A percentile compares a stretch with the other conserved stretches of the same genome.
phyloP scores from a whole-genome alignment of 35 echinoderm and acorn worm genomes.

The Ophiothrix spiculata region DNA sequence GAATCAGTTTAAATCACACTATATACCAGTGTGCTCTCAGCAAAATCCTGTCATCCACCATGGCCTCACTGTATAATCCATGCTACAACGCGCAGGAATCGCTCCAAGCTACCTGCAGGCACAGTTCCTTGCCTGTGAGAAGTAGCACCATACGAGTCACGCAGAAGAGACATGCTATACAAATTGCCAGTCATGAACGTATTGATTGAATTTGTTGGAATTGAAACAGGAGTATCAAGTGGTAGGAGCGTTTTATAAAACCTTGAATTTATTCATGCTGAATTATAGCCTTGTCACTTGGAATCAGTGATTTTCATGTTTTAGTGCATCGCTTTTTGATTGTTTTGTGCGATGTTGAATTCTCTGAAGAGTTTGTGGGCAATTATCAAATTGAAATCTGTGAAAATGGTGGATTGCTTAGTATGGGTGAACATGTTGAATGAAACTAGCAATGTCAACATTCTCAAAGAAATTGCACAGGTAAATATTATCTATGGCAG shows the following conservation, averaged over 20 bases:
- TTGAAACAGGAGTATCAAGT: neutral
- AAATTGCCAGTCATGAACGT: neutral
- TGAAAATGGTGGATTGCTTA: no score
- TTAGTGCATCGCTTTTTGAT: no score
- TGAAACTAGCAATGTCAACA: no score
- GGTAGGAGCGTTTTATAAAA: no score
- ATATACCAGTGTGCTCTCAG: neutral
- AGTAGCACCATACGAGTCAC: neutral
- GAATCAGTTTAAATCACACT: neutral
- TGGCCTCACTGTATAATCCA: neutral
- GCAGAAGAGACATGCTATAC: neutral
- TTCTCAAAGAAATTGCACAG: no score
- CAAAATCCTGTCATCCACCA: neutral
- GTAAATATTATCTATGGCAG: no score
- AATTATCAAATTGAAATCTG: no score
- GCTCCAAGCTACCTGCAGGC: neutral
- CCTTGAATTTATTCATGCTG: neutral
- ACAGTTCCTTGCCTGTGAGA: neutral
- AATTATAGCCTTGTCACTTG: neutral
- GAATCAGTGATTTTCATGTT: no score
- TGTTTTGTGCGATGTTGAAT: no score
- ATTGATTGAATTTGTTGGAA: slow-evolving; percentile 2
- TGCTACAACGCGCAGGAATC: neutral
- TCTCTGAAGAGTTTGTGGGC: no score
- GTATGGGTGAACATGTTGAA: no score